These are phyloP conservation scores for Ctenicera cuprea DNA, from an alignment of 2,888 invertebrate genomes.

Conservation along the genomic window DNA sequence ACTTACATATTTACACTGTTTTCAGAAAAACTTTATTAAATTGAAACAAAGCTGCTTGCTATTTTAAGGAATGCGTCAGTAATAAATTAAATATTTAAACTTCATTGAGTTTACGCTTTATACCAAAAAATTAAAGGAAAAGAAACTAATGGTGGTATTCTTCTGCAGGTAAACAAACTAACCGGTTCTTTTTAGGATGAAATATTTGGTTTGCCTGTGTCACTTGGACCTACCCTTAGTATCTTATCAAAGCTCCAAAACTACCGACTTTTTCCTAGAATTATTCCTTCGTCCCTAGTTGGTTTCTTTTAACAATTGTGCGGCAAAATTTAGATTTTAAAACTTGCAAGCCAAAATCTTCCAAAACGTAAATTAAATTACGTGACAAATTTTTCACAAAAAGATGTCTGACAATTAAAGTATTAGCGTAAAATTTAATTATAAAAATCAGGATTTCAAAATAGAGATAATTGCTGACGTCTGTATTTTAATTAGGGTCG, in stretches of 20 bases:
- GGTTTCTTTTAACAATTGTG: slow-evolving; percentile 24
- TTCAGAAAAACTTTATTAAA: no score
- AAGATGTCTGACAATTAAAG: no score
- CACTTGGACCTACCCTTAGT: slow-evolving; percentile 40
- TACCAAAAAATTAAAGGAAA: slow-evolving; percentile 10
- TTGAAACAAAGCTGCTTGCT: no score
- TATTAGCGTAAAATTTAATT: no score
- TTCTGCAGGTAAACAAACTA: slow-evolving; percentile 47
- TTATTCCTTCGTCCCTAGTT: slow-evolving; percentile 28
- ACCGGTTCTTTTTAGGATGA: slow-evolving; percentile 48
- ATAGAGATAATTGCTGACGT: no score
- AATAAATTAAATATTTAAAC: no score
- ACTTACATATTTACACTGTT: no score
- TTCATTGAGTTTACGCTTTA: no score
- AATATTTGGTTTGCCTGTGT: slow-evolving; percentile 46
- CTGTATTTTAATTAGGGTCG: no score
- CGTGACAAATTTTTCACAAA: no score
- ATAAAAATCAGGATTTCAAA: no score
- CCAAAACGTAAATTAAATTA: background rate
- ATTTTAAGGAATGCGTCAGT: no score
- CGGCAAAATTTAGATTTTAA: slow-evolving; percentile 33
- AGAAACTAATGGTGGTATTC: slow-evolving; percentile 23
- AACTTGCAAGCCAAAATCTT: background rate
- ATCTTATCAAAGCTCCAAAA: slow-evolving; percentile 44
- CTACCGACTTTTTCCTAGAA: slow-evolving; percentile 47